Evolutionary conservation across 2,113 vertebrate genomes (phyloP).

Genomic region (Oncorhynchus keta): DNA sequence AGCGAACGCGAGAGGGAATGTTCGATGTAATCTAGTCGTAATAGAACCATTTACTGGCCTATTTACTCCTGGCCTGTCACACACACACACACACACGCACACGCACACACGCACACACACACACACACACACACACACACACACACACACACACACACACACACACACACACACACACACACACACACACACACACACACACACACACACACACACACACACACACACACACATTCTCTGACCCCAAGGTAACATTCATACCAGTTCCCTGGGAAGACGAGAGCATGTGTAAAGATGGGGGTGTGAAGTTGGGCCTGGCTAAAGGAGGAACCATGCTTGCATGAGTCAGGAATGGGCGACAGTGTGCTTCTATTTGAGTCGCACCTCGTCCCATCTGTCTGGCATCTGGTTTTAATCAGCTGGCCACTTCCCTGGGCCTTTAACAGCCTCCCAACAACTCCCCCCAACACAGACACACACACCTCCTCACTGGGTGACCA

Average conservation of each 20-base stretch:
- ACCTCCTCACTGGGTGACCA: conserved; percentile 4
- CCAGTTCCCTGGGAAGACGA: conserved; percentile 29
- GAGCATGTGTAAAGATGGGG: conserved; percentile 17
- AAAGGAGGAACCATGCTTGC: conserved; percentile 71
- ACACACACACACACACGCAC: background rate
- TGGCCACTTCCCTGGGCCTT: conserved; percentile 82
- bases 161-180: no score
- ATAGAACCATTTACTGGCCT: conserved; percentile 37
- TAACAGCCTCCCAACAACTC: conserved; percentile 82
- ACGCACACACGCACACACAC: no score
- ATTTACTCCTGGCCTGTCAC: conserved; percentile 10
- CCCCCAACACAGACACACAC: conserved; percentile 14
- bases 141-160: no score
- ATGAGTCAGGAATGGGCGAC: conserved; percentile 80
- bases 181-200: background rate
- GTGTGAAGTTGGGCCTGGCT: conserved; percentile 56
- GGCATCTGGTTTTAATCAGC: conserved; percentile 90
- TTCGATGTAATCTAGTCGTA: conserved; percentile 28
- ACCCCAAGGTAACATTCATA: conserved; percentile 45
- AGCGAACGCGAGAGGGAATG: conserved; percentile 7
- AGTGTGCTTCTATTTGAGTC: conserved; percentile 87
- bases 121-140: no score
- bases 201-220: background rate
- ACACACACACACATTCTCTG: conserved; percentile 28
- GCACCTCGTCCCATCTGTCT: conserved; percentile 55